Base-by-base conservation (phyloP, 2,888 invertebrate genomes). In the Heliconius charithonia region DNA sequence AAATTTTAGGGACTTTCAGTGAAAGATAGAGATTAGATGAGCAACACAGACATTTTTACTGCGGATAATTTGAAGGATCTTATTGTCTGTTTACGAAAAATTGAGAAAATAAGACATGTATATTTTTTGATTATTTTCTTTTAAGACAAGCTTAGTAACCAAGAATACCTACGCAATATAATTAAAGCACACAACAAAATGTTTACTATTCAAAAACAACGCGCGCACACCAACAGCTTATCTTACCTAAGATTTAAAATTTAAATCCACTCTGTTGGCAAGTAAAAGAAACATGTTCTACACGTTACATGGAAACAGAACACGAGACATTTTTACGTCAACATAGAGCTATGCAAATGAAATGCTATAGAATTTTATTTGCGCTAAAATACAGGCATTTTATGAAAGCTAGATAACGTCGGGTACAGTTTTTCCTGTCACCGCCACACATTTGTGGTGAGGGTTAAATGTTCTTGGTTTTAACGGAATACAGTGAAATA, bases 341-440 rank as follows among this genome's bases (percentile, higher is more conserved):
- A 77, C 65, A 65, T 69, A 70, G 76, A 65, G 51, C 56, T 56
- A 79, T 70, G 78, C 74, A 75, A 75, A 79, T 79, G 79, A 79
- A 81, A 74, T 76, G 70, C 74, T 76, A 73, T 75, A 51, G 70
- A 74, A 71, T 80, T 80, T 80, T 80, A 76, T 82, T 82, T 78
- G 29, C 66, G 72, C 78, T 78, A 82, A 79, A 82, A 78, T 76
- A 78, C 74, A 75, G 72, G 77, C 74, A 75, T 77, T 79, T 80
- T 79, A 79, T 79, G 78, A 78, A 80, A 80, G 27, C 59, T 63
- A 81, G 82, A 82, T 82, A 82, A 82, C 77, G 82, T 80, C 82
- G 80, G 71, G 72, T 79, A 72, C 83, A 81, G 78, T 80, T 82
- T 79, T 82, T 75, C 70, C 67, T 74, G 83, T 83, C 82, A 80